Evolutionary conservation across 2,113 vertebrate genomes (phyloP), one percentile per base, ranked within the genome.

Genomic region (Ceyx melanurus): DNA sequence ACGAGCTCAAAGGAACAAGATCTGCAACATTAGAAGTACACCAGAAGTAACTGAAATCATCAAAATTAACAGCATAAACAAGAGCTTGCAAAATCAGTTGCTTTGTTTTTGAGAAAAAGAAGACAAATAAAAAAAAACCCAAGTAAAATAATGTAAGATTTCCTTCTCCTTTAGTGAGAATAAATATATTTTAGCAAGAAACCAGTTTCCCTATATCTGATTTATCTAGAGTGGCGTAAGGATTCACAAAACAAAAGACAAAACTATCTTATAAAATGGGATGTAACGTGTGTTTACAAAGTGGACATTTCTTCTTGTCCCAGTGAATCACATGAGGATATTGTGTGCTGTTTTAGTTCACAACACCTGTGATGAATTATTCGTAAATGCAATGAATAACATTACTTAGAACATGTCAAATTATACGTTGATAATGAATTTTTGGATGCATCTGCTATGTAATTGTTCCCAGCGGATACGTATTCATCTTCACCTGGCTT

Each of bases 301-400:
- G 83, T 88, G 94, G 96, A 93, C 95, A 74, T 95, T 94, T 95
- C 92, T 84, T 82, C 82, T 90, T 58, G 77, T 96, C 70, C 62
- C 37, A 77, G 74, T 74, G 80, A 95, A 94, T 90, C 91, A 95
- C 76, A 68, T n/a, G 80, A 79, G 56, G 58, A 89, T 94, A 85
- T 86, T 95, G 67, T 54, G 86, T 92, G 85, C 74, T 82, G 78
- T 82, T 96, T 86, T 89, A 91, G 81, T 94, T 96, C 92, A 86
- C 85, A 94, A 94, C 94, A 97, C 91, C 94, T 95, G 88, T 86
- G 88, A 97, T 96, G 93, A 94, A 92, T 97, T 97, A 93, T 95
- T 96, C 96, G 89, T 96, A 97, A 97, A 95, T 84, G 86, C 92
- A 97, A 97, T 97, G 96, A 97, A 96, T 96, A 95, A 79, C 92